Evolutionary conservation across 2,113 vertebrate species (phyloP), one percentile per base, ranked within the genome.

Genomic region (Triplophysa dalaica): DNA sequence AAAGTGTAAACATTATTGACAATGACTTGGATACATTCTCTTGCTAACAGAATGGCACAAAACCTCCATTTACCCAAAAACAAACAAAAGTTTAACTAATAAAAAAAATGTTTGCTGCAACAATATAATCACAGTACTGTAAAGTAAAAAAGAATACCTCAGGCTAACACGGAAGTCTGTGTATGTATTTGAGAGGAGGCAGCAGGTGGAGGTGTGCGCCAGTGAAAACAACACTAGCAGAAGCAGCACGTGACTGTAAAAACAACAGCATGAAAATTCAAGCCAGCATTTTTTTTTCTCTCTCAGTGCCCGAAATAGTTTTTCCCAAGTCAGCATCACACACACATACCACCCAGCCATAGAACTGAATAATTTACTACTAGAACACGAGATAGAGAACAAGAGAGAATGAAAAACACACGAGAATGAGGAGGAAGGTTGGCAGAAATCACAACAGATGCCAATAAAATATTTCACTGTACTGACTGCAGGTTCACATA

Each of bases 181-280:
- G 48, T 43, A 21, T 69, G 60, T 73, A 13, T 21, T 21, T 65
- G 70, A 50, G 26, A 61, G 14, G 11, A 52, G 73, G 70, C 19
- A 68, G 22, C 29, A 66, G 80, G 60, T 78, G 29, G 67, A 75
- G 58, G 38, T 58, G 65, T 50, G 64, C 5, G 48, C 14, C 6
- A 16, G 38, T 13, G 64, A 24, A 19, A 61, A 67, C n/a, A 64
- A 24, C 52, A 74, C 33, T 54, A 78, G 70, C 54, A 78, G 21
- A 33, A 68, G 77, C 75, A 82, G 70, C 45, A 83, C 41, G 76
- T 84, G 82, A 83, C 81, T 78, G 60, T 22, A 70, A 14, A 38
- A 83, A 79, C 76, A 86, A 24, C 73, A 87, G 83, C 79, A 81
- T 82, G 69, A 86, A 86, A 85, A 83, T 85, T 84, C 83, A 84